These are phyloP conservation scores for Lipotes vexillifer DNA, from an alignment of 2,113 vertebrate genomes.

Conservation along the genomic window DNA sequence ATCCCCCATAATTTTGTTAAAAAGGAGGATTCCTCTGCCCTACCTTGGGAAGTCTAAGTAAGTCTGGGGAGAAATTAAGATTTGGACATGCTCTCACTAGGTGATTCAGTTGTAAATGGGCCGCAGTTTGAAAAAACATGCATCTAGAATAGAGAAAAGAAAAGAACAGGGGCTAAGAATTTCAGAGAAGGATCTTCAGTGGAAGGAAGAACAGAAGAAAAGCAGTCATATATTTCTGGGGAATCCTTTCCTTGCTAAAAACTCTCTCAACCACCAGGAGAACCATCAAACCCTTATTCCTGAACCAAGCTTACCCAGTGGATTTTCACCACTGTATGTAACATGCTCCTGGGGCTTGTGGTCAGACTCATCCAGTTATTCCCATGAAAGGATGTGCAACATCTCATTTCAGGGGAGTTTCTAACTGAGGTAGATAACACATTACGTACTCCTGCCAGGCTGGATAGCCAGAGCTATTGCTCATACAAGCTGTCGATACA, in stretches of 20 bases:
- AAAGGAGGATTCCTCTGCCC: not conserved
- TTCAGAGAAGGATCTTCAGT: not conserved
- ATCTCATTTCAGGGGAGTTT: not conserved
- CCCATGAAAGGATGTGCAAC: not conserved
- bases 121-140: not conserved
- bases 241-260: not conserved
- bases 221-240: not conserved
- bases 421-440: accelerated
- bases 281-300: not conserved
- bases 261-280: not conserved
- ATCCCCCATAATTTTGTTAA: not conserved
- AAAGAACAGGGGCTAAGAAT: not conserved
- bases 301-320: not conserved
- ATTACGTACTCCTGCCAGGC: not conserved
- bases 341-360: not conserved
- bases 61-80: not conserved
- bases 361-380: not conserved
- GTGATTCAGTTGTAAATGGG: not conserved
- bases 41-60: not conserved
- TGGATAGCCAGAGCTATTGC: not conserved
- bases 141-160: not conserved
- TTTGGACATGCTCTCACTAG: not conserved
- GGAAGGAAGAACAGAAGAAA: not conserved
- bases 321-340: not conserved
- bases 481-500: not conserved